Percentiles rank a stretch among this genome's conserved stretches.
Conservation (phyloP, 2,797 vertebrate genomes). For the Monodelphis domestica region DNA sequence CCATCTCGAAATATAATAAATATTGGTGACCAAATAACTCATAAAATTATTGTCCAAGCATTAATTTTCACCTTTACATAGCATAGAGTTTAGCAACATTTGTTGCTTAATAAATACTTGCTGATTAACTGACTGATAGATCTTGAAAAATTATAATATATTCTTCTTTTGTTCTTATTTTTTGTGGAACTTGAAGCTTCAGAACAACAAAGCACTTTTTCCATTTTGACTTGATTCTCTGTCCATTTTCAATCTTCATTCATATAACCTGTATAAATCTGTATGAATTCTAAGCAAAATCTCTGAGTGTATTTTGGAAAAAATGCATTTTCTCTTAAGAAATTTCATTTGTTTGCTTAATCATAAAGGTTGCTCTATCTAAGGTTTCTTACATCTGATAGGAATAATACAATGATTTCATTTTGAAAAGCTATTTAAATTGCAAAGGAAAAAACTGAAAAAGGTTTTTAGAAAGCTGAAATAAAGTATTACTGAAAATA, state of each 20-base stretch:
- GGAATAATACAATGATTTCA: neutral
- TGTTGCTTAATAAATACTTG: neutral
- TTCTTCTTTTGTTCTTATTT: conserved; percentile 12
- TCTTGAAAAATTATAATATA: conserved; percentile 12
- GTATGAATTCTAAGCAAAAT: conserved; percentile 42
- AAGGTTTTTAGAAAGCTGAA: neutral
- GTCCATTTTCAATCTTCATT: neutral
- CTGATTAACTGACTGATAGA: neutral
- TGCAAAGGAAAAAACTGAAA: neutral
- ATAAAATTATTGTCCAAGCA: too few relatives aligned
- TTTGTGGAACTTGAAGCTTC: conserved; percentile 28
- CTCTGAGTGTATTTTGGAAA: conserved; percentile 1
- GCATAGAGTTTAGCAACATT: neutral
- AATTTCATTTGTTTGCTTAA: neutral
- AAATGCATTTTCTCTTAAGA: neutral
- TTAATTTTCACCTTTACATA: too few relatives aligned
- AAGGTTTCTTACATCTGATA: neutral
- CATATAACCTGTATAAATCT: neutral
- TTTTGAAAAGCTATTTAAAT: neutral
- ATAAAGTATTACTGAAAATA: neutral
- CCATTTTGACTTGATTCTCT: conserved; percentile 52
- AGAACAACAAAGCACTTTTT: conserved; percentile 1
- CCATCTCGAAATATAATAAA: too few relatives aligned
- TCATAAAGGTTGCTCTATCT: neutral
- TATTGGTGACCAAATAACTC: too few relatives aligned